Percentiles rank a stretch among this genome's conserved stretches.
Evolutionary conservation across 2,113 vertebrate genomes (phyloP).

Genomic region (Callipepla squamata): DNA sequence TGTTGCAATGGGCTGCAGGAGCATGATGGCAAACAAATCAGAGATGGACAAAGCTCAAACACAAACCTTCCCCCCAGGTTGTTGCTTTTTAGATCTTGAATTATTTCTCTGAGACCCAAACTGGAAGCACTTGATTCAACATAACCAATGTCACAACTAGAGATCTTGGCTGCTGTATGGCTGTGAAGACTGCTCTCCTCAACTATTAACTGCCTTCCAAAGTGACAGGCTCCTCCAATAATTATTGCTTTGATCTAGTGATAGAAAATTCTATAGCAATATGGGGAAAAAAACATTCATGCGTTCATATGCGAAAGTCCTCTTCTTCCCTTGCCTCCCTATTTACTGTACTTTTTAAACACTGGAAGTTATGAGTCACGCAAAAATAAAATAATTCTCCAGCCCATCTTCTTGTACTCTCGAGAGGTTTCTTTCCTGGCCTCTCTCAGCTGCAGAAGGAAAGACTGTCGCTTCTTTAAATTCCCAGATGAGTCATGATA

Average conservation of each 20-base stretch:
- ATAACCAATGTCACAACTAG: not conserved
- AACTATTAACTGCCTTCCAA: not conserved
- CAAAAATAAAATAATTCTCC: conserved; percentile 24
- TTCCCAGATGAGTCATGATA: conserved; percentile 46
- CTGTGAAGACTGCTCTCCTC: not conserved
- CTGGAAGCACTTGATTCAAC: not conserved
- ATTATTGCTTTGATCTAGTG: not conserved
- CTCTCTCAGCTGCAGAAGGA: conserved; percentile 30
- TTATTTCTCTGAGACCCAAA: not conserved
- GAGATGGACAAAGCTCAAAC: not conserved
- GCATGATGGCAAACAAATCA: not conserved
- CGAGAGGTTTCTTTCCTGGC: not conserved
- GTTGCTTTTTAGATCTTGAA: not conserved
- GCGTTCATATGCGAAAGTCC: not conserved
- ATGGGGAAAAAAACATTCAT: not conserved
- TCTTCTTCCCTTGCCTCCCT: not conserved
- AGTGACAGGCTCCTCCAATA: not conserved
- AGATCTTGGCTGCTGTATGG: not conserved
- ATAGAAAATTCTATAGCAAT: not conserved
- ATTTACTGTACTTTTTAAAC: conserved; percentile 6
- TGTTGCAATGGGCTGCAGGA: not conserved
- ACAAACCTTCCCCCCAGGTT: not conserved
- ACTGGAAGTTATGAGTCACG: not conserved
- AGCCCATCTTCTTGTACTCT: conserved; percentile 43
- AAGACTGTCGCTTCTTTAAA: conserved; percentile 41